Base-by-base conservation (phyloP, 2,888 invertebrate species). In the Eupithecia dodoneata region DNA sequence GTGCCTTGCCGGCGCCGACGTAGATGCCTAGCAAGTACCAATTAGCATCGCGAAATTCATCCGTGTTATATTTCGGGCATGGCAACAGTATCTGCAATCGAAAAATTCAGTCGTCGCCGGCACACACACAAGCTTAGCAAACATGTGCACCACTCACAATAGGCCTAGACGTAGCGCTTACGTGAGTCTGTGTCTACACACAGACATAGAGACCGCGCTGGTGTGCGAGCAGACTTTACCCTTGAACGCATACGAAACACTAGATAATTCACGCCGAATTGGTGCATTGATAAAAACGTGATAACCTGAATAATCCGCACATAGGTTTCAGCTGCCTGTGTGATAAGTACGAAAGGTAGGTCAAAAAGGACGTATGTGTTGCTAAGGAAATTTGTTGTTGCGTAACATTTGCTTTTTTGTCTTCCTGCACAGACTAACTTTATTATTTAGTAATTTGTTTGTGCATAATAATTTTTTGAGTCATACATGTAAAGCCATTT, bases 11-110 rank as follows among this genome's bases (percentile, higher is more conserved):
- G 85, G 78, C 84, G 85, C 82, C 85, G 83, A 82, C 84, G 83
- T 69, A 85, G 86, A 89, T 88, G 87, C 88, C 89, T 89, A 87
- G 87, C 88, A 89, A 69, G 67, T 69, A 69, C 67, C 67, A 69
- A 90, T 90, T 90, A 89, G 89, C 90, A 90, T 90, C 87, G 88
- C 90, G 88, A 91, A 90, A 90, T 92, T 90, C 90, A 91, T 93
- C 90, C 91, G 92, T 87, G 88, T 89, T 89, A 89, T 93, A 94
- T 94, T 95, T 95, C 88, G 93, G 94, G 93, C 93, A 92, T 94
- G 88, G 94, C 91, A 94, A 94, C 94, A 88, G 87, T 87, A 89
- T 92, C 88, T 92, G 91, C 92, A 93, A 91, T 92, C 91, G 91
- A 93, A 93, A 94, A 93, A 92, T 87, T 91, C 88, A 88, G 89